These are phyloP conservation scores for Drosophila varians DNA, from an alignment of 1,140 invertebrate genomes.

Conservation along the genomic window DNA sequence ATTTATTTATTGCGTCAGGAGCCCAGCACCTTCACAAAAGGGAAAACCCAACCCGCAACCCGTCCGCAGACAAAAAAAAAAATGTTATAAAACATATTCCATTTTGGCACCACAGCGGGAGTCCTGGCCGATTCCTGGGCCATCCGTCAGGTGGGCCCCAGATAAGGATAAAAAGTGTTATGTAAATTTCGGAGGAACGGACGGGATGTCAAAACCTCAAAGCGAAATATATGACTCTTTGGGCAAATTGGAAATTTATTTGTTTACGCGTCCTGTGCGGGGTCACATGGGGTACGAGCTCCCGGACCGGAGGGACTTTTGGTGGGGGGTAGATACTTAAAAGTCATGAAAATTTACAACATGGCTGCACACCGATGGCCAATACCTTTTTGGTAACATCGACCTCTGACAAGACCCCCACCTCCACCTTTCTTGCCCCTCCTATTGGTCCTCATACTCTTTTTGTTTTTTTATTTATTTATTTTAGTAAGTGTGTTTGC, in stretches of 20 bases:
- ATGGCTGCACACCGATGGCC: conserved; percentile 51
- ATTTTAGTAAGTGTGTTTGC: conserved; percentile 17
- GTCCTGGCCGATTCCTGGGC: conserved; percentile 1
- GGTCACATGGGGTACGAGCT: neutral
- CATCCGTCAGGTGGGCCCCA: conserved; percentile 66
- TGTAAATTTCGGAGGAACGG: conserved; percentile 76
- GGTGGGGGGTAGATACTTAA: conserved; percentile 44
- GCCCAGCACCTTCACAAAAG: conserved; percentile 13
- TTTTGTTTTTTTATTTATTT: conserved; percentile 42
- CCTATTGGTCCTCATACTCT: conserved; percentile 60
- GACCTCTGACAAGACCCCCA: conserved; percentile 51
- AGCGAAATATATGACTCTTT: conserved; percentile 74
- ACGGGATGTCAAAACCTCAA: conserved; percentile 42
- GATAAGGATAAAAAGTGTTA: conserved; percentile 79
- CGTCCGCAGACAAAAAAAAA: conserved; percentile 11
- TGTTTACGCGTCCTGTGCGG: conserved; percentile 66
- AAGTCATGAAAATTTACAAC: conserved; percentile 82
- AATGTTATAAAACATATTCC: conserved; percentile 76
- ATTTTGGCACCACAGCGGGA: conserved; percentile 71
- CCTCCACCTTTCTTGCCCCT: conserved; percentile 24
- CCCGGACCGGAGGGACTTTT: neutral
- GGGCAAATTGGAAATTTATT: conserved; percentile 81
- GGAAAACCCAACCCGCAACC: neutral
- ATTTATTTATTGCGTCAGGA: conserved; percentile 76
- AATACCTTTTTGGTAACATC: conserved; percentile 48